Conservation (phyloP, 2,113 vertebrate genomes). For the Oxyruncus cristatus region DNA sequence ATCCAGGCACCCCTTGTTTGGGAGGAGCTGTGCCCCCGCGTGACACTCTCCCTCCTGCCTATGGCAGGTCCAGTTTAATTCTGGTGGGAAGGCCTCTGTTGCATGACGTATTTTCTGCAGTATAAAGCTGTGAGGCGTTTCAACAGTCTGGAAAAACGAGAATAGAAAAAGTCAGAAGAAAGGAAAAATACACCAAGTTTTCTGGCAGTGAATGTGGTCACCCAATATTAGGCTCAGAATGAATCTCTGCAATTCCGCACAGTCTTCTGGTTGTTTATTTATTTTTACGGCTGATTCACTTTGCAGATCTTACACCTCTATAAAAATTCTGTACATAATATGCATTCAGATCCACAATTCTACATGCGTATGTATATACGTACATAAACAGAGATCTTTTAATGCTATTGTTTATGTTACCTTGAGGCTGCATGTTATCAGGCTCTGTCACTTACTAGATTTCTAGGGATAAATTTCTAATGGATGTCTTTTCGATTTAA, state of each 20-base stretch:
- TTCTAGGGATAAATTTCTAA: neutral
- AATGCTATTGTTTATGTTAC: neutral
- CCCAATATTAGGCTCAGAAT: neutral
- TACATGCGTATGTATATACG: neutral
- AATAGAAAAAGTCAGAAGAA: neutral
- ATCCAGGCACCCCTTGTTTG: neutral
- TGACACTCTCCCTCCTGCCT: neutral
- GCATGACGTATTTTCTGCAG: neutral
- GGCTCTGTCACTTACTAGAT: neutral
- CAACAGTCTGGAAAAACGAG: neutral
- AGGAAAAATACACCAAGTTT: neutral
- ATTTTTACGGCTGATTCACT: neutral
- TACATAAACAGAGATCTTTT: neutral
- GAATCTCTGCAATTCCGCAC: neutral
- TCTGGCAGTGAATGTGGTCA: neutral
- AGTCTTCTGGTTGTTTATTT: neutral
- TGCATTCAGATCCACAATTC: neutral
- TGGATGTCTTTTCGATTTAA: neutral
- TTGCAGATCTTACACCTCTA: neutral
- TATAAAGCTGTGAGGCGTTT: neutral
- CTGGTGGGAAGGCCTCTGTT: neutral
- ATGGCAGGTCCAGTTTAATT: neutral
- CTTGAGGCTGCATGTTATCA: conserved; percentile 11
- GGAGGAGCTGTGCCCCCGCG: neutral
- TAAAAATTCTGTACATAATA: neutral